Evolutionary conservation across 1,140 invertebrate species (phyloP), one percentile per base, ranked within the genome.

Genomic region (Polypedilum vanderplanki): DNA sequence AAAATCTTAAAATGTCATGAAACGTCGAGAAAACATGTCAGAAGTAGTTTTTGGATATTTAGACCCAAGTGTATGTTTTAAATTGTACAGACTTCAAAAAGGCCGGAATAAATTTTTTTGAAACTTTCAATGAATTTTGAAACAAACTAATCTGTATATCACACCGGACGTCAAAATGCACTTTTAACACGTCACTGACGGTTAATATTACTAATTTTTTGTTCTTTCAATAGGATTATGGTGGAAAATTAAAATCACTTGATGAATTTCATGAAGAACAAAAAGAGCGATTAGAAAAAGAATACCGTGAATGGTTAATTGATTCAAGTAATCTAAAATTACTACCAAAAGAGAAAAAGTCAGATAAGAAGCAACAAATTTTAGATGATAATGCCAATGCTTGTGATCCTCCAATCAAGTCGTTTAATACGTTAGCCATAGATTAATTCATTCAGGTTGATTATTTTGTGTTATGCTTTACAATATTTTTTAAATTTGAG

Each of bases 181-280:
- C n/a, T n/a, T n/a, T n/a, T n/a, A n/a, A n/a, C n/a, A n/a, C n/a
- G n/a, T n/a, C n/a, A n/a, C n/a, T n/a, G n/a, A n/a, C n/a, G n/a
- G n/a, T n/a, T n/a, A n/a, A 33, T 33, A 3, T 33, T 33, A 33
- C 24, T 33, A 3, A 33, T 33, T 33, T 33, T n/a, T 17, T 73
- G 22, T 65, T 3, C 22, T 18, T 74, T 41, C 10, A 40, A 74
- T n/a, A 84, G 80, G 85, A 85, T 77, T 85, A 85, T 75, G 84
- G 85, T 41, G 85, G 85, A 18, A 80, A 83, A 4, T 77, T 82
- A 7, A 77, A 80, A n/a, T 76, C 82, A 3, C 80, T 85, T 0
- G 84, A 85, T 70, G 80, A 84, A 75, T 77, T 84, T 10, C 82
- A 85, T 75, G 83, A 83, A 74, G 83, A 85, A 76, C 83, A 85